Evolutionary conservation across 2,113 vertebrate genomes (phyloP).

Genomic region (Gallinago paraguaiae): DNA sequence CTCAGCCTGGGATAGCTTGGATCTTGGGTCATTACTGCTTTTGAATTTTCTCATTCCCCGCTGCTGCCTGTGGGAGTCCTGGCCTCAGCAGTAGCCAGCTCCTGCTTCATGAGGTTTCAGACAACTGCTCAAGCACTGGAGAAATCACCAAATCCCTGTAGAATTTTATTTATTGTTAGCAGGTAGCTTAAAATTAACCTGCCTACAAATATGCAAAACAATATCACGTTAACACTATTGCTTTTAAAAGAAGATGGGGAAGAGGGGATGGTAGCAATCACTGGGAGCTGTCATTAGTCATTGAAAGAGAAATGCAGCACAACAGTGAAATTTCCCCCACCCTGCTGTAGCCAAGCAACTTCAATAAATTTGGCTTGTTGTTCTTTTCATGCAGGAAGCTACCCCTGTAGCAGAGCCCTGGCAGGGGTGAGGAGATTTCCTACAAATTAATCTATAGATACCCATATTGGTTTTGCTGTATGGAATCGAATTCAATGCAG

Average conservation of each 20-base stretch:
- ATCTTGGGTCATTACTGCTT: background rate
- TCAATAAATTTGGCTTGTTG: background rate
- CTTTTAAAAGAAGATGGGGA: background rate
- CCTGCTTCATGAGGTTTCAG: background rate
- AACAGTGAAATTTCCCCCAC: background rate
- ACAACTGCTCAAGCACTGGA: background rate
- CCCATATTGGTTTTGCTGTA: rapidly evolving
- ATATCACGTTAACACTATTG: background rate
- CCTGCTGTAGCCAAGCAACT: background rate
- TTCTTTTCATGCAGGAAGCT: background rate
- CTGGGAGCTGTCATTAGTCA: background rate
- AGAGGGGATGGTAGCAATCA: background rate
- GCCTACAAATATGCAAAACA: background rate
- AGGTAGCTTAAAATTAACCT: background rate
- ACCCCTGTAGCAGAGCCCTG: background rate
- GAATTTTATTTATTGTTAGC: background rate
- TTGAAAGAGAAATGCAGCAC: background rate
- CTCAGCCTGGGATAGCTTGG: background rate
- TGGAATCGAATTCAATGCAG: too few relatives aligned
- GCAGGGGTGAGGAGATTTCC: background rate
- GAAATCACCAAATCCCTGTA: background rate
- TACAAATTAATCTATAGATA: background rate
- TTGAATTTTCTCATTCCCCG: background rate
- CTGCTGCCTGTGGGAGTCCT: background rate
- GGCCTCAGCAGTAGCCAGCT: background rate